A percentile compares a stretch with the other conserved stretches of the same genome.
Evolutionary conservation across 2,888 invertebrate genomes (phyloP).

Genomic region (Criorhina ranunculi): DNA sequence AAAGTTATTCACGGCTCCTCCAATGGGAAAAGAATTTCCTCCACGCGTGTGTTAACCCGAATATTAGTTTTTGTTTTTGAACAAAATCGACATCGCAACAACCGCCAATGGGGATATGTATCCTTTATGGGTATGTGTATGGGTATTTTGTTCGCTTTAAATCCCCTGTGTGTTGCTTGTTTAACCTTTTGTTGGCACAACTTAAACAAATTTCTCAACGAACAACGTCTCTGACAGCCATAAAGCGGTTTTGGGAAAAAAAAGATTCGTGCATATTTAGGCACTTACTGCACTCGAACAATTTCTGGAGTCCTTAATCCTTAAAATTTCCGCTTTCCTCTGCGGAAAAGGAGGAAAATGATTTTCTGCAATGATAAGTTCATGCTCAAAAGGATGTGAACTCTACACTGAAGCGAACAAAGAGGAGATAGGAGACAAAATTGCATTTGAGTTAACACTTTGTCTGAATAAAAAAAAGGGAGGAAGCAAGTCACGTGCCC

Average conservation of each 20-base stretch:
- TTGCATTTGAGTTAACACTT: slow-evolving; percentile 45
- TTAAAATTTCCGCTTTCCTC: slow-evolving; percentile 20
- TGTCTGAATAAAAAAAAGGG: slow-evolving; percentile 18
- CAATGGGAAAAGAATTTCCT: no score
- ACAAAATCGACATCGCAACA: slow-evolving; percentile 13
- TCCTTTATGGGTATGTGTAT: background rate
- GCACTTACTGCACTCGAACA: slow-evolving; percentile 12
- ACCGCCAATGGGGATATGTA: background rate
- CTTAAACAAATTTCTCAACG: background rate
- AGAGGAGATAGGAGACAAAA: slow-evolving; percentile 38
- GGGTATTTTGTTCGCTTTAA: background rate
- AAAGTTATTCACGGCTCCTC: no score
- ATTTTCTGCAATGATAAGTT: slow-evolving; percentile 44
- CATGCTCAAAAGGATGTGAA: slow-evolving; percentile 49
- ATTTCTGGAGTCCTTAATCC: slow-evolving; percentile 9
- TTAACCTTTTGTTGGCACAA: slow-evolving; percentile 2
- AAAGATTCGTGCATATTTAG: slow-evolving; percentile 10
- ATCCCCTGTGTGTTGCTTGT: background rate
- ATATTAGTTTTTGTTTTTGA: slow-evolving; percentile 18
- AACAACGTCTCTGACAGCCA: background rate
- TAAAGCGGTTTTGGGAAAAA: background rate
- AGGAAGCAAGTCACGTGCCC: slow-evolving; percentile 38
- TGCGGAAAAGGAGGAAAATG: slow-evolving; percentile 2
- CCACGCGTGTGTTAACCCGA: background rate
- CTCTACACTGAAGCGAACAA: slow-evolving; percentile 35